A percentile compares a stretch with the other conserved stretches of the same genome.
Conservation (phyloP, 2,113 vertebrate species). For the Polyodon spathula region DNA sequence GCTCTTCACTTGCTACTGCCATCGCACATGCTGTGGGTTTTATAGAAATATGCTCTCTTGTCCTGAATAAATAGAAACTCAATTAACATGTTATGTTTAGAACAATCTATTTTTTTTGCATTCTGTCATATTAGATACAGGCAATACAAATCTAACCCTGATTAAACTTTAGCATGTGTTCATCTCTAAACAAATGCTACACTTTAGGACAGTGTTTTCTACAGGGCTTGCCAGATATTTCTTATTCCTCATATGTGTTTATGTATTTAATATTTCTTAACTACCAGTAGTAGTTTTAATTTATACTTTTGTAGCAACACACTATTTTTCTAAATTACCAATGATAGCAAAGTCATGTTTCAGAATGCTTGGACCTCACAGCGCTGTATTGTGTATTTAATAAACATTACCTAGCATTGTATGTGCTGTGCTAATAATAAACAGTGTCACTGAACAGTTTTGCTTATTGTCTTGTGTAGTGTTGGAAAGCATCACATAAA, state of each 20-base stretch:
- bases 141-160: conserved; percentile 52
- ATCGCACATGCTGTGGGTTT: too few species aligned
- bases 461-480: not conserved
- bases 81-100: not conserved
- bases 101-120: conserved; percentile 37
- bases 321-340: conserved; percentile 97
- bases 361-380: conserved; percentile 63
- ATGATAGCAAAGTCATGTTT: conserved; percentile 72
- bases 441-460: conserved; percentile 32
- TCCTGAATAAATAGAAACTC: too few species aligned
- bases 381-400: conserved; percentile 63
- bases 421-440: conserved; percentile 89
- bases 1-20: too few species aligned
- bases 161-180: conserved; percentile 16
- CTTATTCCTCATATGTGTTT: conserved; percentile 77
- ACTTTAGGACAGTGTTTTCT: conserved; percentile 76
- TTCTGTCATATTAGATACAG: conserved; percentile 56
- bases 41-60: too few species aligned
- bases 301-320: conserved; percentile 99
- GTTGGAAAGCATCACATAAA: not conserved
- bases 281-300: conserved; percentile 91
- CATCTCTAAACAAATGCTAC: conserved; percentile 49
- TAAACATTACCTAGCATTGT: conserved; percentile 59
- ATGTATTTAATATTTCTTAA: conserved; percentile 80
- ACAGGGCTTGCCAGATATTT: conserved; percentile 80